Conservation (phyloP, 2,888 invertebrate genomes). For the Epirrhoe tristata region DNA sequence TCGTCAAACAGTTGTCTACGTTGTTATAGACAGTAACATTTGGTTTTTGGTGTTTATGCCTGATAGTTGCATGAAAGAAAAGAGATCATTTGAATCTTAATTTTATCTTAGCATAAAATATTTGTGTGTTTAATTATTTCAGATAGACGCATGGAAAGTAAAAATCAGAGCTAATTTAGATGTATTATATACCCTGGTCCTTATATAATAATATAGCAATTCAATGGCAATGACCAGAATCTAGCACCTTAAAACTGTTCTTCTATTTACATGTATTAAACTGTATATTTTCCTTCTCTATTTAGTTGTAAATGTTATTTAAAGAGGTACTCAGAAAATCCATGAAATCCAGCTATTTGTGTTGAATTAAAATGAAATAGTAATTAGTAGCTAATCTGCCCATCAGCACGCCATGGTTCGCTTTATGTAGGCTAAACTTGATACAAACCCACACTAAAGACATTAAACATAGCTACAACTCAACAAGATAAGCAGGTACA, state of each 20-base stretch:
- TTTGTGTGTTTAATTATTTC: too few species aligned
- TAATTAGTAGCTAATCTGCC: constrained; percentile 23
- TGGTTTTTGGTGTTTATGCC: background rate
- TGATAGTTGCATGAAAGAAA: background rate
- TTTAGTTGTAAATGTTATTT: background rate
- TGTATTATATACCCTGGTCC: too few species aligned
- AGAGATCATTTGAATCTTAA: too few species aligned
- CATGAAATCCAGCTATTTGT: background rate
- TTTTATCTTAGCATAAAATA: too few species aligned
- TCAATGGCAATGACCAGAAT: too few species aligned
- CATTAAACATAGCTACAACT: constrained; percentile 19
- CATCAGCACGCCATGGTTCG: constrained; percentile 30
- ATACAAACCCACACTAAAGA: constrained; percentile 25
- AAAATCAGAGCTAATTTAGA: too few species aligned
- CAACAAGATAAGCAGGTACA: constrained; percentile 24
- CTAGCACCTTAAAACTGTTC: too few species aligned
- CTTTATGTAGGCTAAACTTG: constrained; percentile 25
- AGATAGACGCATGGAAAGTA: too few species aligned
- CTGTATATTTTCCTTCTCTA: background rate
- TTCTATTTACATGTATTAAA: too few species aligned
- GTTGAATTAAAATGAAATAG: constrained; percentile 21
- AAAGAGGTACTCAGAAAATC: background rate
- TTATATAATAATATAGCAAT: too few species aligned
- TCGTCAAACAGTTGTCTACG: constrained; percentile 17
- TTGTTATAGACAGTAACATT: background rate